phyloP scores from a whole-genome alignment of 2,797 vertebrate species.

The Crocidura indochinensis region DNA sequence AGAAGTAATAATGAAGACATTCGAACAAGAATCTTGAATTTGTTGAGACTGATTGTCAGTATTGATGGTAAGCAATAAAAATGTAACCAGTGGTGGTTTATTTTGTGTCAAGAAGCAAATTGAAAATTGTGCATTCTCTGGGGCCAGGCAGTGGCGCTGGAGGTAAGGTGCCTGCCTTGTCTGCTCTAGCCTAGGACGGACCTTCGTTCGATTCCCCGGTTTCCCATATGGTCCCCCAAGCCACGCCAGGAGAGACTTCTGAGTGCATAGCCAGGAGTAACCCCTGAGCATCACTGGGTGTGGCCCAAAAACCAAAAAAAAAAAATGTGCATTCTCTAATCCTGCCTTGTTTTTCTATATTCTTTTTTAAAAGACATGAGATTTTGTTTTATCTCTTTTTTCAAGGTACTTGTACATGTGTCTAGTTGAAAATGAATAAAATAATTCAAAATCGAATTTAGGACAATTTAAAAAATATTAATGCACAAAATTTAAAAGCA shows the following conservation, averaged over 20 bases:
- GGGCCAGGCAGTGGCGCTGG: too few relatives aligned
- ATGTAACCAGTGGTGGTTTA: not conserved
- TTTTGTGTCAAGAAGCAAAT: conserved; percentile 27
- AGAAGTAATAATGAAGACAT: conserved; percentile 66
- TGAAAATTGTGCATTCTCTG: not conserved
- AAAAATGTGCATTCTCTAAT: not conserved
- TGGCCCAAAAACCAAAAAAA: too few relatives aligned
- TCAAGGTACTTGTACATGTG: not conserved
- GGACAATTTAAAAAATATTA: not conserved
- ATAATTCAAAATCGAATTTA: conserved; percentile 50
- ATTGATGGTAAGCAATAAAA: conserved; percentile 73
- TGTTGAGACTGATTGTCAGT: conserved; percentile 68
- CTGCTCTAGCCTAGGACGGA: too few relatives aligned
- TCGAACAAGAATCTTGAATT: conserved; percentile 68
- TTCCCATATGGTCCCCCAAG: too few relatives aligned
- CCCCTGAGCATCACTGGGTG: too few relatives aligned
- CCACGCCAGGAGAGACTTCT: too few relatives aligned
- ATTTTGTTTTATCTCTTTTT: conserved; percentile 38
- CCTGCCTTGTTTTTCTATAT: not conserved
- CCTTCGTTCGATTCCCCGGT: too few relatives aligned
- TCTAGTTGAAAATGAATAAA: not conserved
- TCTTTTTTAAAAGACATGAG: not conserved
- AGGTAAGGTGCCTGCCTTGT: too few relatives aligned
- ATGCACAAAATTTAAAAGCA: not conserved
- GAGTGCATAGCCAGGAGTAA: too few relatives aligned